A percentile compares a stretch with the other conserved stretches of the same genome.
These are phyloP conservation scores for Typhlichthys eigenmanni DNA, from an alignment of 2,797 vertebrate genomes.

Conservation along the genomic window DNA sequence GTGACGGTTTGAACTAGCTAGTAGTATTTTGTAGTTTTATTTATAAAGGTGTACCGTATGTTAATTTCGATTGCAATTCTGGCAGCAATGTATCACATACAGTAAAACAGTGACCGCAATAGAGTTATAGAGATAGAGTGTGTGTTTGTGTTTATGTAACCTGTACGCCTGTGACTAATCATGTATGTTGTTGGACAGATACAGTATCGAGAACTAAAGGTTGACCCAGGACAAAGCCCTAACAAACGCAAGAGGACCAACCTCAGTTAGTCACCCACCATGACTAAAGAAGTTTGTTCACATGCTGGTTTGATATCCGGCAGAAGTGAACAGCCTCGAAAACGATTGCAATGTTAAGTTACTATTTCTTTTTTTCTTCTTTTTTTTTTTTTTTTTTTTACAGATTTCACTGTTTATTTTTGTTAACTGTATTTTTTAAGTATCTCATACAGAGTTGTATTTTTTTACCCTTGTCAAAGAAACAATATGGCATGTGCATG, in stretches of 20 bases:
- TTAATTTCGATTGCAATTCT: too few relatives aligned
- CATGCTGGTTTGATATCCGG: neutral
- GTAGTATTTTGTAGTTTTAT: too few relatives aligned
- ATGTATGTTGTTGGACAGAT: slow-evolving; percentile 78
- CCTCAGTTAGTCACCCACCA: slow-evolving; percentile 70
- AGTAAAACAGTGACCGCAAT: too few relatives aligned
- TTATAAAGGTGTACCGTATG: too few relatives aligned
- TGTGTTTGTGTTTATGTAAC: slow-evolving; percentile 1
- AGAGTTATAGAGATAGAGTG: neutral
- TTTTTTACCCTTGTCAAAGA: slow-evolving; percentile 48
- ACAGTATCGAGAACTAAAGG: slow-evolving; percentile 88
- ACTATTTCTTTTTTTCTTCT: slow-evolving; percentile 39
- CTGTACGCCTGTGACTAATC: neutral
- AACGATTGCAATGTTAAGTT: slow-evolving; percentile 36
- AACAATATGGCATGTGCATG: slow-evolving; percentile 1
- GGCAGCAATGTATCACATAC: too few relatives aligned
- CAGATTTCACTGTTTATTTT: slow-evolving; percentile 10
- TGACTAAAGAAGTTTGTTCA: neutral
- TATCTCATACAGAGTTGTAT: slow-evolving; percentile 18
- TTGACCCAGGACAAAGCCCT: slow-evolving; percentile 84
- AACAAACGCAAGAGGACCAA: slow-evolving; percentile 85
- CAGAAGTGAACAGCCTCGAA: slow-evolving; percentile 5
- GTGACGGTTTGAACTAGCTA: too few relatives aligned
- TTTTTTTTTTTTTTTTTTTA: neutral
- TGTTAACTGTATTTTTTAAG: neutral